Evolutionary conservation across 2,888 invertebrate genomes (phyloP).

Genomic region (Xestobium rufovillosum): DNA sequence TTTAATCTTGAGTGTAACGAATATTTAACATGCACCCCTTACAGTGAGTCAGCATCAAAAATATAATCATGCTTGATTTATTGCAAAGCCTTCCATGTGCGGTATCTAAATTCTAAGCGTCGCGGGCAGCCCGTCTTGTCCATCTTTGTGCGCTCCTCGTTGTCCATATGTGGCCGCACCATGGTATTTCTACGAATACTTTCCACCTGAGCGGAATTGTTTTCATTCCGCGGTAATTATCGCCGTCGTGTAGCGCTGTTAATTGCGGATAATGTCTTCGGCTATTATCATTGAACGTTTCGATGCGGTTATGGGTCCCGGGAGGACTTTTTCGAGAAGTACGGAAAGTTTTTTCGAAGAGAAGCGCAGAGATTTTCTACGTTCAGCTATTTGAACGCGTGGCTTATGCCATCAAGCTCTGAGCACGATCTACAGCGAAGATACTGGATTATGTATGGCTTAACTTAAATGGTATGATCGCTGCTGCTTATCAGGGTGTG

Average conservation of each 20-base stretch:
- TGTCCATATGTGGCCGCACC: slow-evolving; percentile 32
- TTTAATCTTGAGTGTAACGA: too few species aligned
- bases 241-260: slow-evolving; percentile 1
- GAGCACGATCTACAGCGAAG: too few species aligned
- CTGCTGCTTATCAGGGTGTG: too few species aligned
- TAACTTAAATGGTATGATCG: too few species aligned
- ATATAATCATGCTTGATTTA: too few species aligned
- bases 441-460: too few species aligned
- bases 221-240: background rate
- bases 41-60: too few species aligned
- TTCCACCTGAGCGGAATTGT: slow-evolving; percentile 36
- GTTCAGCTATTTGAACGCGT: too few species aligned
- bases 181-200: slow-evolving; percentile 34
- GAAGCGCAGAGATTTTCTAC: too few species aligned
- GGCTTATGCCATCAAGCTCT: too few species aligned
- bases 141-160: slow-evolving; percentile 30
- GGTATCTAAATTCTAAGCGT: slow-evolving; percentile 37
- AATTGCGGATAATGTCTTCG: slow-evolving; percentile 2
- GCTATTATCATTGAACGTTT: background rate
- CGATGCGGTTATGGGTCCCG: slow-evolving; percentile 1
- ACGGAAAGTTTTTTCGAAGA: too few species aligned
- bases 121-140: slow-evolving; percentile 31
- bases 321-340: background rate
- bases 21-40: too few species aligned
- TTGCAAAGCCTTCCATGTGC: slow-evolving; percentile 32